These are phyloP conservation scores for Cerastis rubricosa DNA, from an alignment of 2,888 invertebrate genomes.

Conservation along the genomic window DNA sequence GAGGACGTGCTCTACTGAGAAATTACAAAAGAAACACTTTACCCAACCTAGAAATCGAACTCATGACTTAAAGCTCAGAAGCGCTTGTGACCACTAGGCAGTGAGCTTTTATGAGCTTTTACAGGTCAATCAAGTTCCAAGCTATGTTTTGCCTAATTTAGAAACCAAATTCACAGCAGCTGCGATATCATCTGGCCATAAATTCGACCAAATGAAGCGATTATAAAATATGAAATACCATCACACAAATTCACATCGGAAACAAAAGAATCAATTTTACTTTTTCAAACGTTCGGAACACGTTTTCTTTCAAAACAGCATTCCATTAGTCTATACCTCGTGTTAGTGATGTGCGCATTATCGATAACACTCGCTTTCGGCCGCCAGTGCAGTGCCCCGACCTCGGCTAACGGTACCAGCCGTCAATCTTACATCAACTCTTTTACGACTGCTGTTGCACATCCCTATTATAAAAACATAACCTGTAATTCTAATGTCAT, in stretches of 20 bases:
- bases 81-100: not conserved
- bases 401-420: slow-evolving; percentile 82
- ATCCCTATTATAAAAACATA: slow-evolving; percentile 71
- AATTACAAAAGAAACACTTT: not conserved
- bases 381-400: slow-evolving; percentile 82
- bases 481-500: slow-evolving; percentile 68
- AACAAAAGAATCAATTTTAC: slow-evolving; percentile 68
- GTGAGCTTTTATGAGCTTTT: not conserved
- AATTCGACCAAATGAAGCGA: slow-evolving; percentile 34
- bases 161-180: slow-evolving; percentile 12
- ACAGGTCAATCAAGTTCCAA: not conserved
- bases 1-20: too few relatives aligned
- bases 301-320: slow-evolving; percentile 84
- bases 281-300: slow-evolving; percentile 74
- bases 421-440: slow-evolving; percentile 86
- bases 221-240: slow-evolving; percentile 42
- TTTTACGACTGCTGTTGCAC: slow-evolving; percentile 75
- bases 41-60: not conserved
- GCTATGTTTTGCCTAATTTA: slow-evolving; percentile 14
- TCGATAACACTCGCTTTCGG: slow-evolving; percentile 83
- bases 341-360: slow-evolving; percentile 84
- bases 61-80: not conserved
- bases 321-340: slow-evolving; percentile 81
- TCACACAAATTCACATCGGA: slow-evolving; percentile 49
- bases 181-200: not conserved